These are phyloP conservation scores for Helarctos malayanus DNA, from an alignment of 2,797 vertebrate genomes.

Conservation along the genomic window DNA sequence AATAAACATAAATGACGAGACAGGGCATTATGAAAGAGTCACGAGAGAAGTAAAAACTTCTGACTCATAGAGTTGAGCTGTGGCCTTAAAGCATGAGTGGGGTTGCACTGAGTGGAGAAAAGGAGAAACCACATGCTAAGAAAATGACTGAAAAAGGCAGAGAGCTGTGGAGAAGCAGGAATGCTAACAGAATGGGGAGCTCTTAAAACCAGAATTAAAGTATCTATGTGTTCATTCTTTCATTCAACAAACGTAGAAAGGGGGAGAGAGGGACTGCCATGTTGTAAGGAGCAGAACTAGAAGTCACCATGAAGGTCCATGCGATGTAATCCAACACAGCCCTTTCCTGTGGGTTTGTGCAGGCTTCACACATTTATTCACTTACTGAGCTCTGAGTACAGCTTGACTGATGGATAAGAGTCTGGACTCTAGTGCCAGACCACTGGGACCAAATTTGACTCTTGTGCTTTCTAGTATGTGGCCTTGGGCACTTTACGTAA, in stretches of 20 bases:
- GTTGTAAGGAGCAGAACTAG: neutral
- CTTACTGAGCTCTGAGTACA: neutral
- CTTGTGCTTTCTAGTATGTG: neutral
- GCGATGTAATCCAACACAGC: neutral
- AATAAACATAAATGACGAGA: neutral
- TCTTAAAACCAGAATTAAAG: neutral
- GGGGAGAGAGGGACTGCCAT: neutral
- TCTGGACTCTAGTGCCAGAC: neutral
- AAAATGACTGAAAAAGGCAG: neutral
- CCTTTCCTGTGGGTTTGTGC: neutral
- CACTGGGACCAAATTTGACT: neutral
- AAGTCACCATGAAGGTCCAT: neutral
- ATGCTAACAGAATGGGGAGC: neutral
- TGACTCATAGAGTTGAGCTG: neutral
- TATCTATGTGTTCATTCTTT: neutral
- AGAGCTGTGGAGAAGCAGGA: neutral
- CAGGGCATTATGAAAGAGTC: neutral
- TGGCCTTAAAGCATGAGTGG: neutral
- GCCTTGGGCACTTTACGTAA: neutral
- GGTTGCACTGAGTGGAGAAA: neutral
- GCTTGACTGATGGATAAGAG: neutral
- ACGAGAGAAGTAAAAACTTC: neutral
- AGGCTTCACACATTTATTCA: neutral
- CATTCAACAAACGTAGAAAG: neutral
- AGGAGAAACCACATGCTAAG: neutral